Evolutionary conservation across 2,113 vertebrate species (phyloP), one percentile per base, ranked within the genome.

Genomic region (Lucifuga dentata): DNA sequence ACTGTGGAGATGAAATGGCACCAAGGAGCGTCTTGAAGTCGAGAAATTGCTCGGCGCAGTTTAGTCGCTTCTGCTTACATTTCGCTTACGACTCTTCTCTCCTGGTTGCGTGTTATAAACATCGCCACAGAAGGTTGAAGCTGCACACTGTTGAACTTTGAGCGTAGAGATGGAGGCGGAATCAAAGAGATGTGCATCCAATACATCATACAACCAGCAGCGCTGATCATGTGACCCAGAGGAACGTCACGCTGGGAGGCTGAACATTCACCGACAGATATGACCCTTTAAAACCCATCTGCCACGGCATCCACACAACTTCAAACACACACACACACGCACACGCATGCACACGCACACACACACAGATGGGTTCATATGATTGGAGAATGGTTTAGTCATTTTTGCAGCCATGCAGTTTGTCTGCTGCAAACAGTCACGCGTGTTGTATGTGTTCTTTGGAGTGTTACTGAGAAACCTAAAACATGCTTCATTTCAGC

Each of bases 401-500:
- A 63, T 15, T 12, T 44, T 51, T 19, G 0, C 23, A 62, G 48
- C 40, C 80, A 79, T 76, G 76, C 67, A 63, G 15, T 9, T n/a
- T 32, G 0, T 65, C 12, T 20, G 39, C 7, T 46, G 59, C 23
- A 41, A 17, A 74, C 61, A 40, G 8, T n/a, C 51, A 24, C 44
- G 19, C 0, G 35, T 11, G 20, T 6, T 41, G 44, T 15, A 58
- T 46, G 21, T 68, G 55, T 20, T 51, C 40, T n/a, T n/a, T n/a
- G n/a, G n/a, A n/a, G 55, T 44, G 16, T 2, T 17, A 8, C 26
- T 1, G 17, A 2, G 1, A 51, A n/a, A 38, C 2, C 38, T 36
- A 50, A 2, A 55, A 16, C 81, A 77, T 76, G 78, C 81, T 61
- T 56, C 21, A 2, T 11, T 51, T 64, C 3, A 50, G 68, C 39